Percentiles rank a stretch among this genome's conserved stretches.
Conservation (phyloP, 2,797 vertebrate species). For the Scyliorhinus canicula region DNA sequence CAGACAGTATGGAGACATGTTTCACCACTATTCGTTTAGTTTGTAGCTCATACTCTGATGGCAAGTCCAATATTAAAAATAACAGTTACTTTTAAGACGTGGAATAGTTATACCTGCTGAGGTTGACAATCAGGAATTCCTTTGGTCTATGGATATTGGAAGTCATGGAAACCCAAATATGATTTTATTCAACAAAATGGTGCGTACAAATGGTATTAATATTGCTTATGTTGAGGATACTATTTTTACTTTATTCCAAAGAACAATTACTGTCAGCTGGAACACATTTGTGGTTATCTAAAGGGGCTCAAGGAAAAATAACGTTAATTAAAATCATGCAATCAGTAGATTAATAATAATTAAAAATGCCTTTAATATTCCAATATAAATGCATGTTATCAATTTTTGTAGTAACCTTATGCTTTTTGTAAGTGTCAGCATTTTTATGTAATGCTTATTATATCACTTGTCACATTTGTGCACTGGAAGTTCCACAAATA, state of each 20-base stretch:
- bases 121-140: not conserved
- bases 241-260: not conserved
- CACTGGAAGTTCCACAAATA: not conserved
- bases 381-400: too few species aligned
- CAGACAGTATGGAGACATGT: not conserved
- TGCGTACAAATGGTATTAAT: not conserved
- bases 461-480: not conserved
- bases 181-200: not conserved
- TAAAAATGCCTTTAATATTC: too few species aligned
- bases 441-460: not conserved
- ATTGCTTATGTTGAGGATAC: not conserved
- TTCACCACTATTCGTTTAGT: not conserved
- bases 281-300: not conserved
- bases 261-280: not conserved
- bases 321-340: too few species aligned
- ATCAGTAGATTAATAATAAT: not conserved
- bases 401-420: not conserved
- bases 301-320: not conserved
- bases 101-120: not conserved
- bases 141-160: not conserved
- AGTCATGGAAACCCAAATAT: not conserved
- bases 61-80: not conserved
- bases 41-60: not conserved
- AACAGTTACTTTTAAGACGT: not conserved
- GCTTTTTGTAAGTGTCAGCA: not conserved